A percentile compares a stretch with the other conserved stretches of the same genome.
Conservation (phyloP, 2,113 vertebrate species). For the Pantherophis guttatus region DNA sequence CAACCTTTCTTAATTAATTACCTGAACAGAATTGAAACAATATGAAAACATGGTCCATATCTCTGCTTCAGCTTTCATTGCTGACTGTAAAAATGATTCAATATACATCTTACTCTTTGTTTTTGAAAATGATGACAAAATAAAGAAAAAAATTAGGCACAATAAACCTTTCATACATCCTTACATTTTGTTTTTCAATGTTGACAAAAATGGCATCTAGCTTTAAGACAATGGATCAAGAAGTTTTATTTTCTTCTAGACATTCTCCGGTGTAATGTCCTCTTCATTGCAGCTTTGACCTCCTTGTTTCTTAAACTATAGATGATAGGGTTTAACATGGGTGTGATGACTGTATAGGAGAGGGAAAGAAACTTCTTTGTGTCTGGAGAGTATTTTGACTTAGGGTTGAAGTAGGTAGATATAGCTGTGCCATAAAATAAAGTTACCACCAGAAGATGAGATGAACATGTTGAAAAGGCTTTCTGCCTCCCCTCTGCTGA, state of each 20-base stretch:
- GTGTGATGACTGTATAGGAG: slow-evolving; percentile 60
- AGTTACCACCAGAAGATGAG: slow-evolving; percentile 61
- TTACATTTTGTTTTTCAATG: neutral
- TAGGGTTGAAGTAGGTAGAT: slow-evolving; percentile 55
- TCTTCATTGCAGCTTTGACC: slow-evolving; percentile 54
- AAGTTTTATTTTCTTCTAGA: neutral
- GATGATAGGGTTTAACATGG: slow-evolving; percentile 62
- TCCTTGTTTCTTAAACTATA: slow-evolving; percentile 63
- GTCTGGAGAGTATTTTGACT: slow-evolving; percentile 52
- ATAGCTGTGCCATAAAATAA: slow-evolving; percentile 63
- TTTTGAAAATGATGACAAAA: neutral
- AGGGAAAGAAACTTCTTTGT: slow-evolving; percentile 60
- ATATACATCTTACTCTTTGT: neutral
- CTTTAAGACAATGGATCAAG: neutral
- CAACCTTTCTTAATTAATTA: neutral
- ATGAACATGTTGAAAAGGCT: slow-evolving; percentile 65
- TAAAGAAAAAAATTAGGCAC: neutral
- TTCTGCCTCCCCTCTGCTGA: slow-evolving; percentile 53
- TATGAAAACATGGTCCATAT: neutral
- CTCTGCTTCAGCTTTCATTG: neutral
- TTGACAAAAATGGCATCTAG: neutral
- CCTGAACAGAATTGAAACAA: neutral
- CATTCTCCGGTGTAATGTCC: slow-evolving; percentile 9
- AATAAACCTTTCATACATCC: neutral
- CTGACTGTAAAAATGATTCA: neutral